Conservation (phyloP, 2,888 invertebrate genomes). For the Drosophila algonquin region DNA sequence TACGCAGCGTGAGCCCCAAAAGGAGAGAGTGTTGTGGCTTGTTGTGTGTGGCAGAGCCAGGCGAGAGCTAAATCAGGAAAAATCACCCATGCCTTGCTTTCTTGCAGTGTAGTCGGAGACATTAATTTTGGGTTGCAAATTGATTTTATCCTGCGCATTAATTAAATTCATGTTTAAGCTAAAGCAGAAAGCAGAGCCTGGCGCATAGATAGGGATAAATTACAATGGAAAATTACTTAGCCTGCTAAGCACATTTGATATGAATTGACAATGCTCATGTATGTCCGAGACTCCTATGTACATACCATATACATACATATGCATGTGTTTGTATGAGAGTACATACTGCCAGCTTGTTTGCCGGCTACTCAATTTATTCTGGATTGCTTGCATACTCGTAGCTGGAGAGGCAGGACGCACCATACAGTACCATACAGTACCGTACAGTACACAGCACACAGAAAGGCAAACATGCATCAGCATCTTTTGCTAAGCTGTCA, state of each 20-base stretch:
- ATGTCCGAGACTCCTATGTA: neutral
- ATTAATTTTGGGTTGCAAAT: slow-evolving; percentile 53
- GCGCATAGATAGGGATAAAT: slow-evolving; percentile 44
- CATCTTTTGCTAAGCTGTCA: slow-evolving; percentile 32
- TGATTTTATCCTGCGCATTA: slow-evolving; percentile 44
- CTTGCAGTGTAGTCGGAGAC: slow-evolving; percentile 41
- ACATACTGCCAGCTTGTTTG: slow-evolving; percentile 13
- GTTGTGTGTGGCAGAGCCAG: slow-evolving; percentile 46
- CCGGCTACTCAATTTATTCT: slow-evolving; percentile 30
- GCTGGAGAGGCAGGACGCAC: neutral
- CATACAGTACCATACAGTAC: too few species aligned
- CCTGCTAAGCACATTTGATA: slow-evolving; percentile 29
- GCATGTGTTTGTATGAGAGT: neutral
- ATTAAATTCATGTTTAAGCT: slow-evolving; percentile 36
- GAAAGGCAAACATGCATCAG: slow-evolving; percentile 21
- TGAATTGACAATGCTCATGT: slow-evolving; percentile 6
- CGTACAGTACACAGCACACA: slow-evolving; percentile 1
- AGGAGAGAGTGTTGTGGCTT: slow-evolving; percentile 30
- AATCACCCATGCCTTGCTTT: slow-evolving; percentile 15
- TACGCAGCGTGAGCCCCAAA: slow-evolving; percentile 40
- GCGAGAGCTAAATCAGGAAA: slow-evolving; percentile 25
- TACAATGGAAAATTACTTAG: slow-evolving; percentile 45
- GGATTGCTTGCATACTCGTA: neutral
- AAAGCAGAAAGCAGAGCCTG: slow-evolving; percentile 1
- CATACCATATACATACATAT: neutral